Evolutionary conservation across 2,888 invertebrate species (phyloP), one percentile per base, ranked within the genome.

Genomic region (Arrhopalites spinosus): DNA sequence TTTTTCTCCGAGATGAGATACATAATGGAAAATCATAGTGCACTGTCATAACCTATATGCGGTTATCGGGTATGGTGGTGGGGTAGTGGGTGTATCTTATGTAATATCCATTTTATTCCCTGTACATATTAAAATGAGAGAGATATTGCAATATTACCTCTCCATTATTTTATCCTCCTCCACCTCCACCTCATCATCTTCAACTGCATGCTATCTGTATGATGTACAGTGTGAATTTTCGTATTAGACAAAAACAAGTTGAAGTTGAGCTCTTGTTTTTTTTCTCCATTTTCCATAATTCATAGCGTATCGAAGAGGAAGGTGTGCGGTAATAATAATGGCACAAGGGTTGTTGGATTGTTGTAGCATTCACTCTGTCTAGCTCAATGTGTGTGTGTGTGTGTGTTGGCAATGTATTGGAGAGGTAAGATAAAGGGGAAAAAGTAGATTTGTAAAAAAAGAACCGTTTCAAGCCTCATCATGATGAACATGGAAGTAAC

Each of bases 391-490:
- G 63, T 63, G 63, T 27, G 30, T 63, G 29, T 29, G 11, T 29
- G 30, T 29, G 13, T 36, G 11, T 36, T 36, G 11, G 20, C 5
- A 53, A 1, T 20, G 53, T 23, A 20, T 17, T 66, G 20, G 13
- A 67, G 11, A 17, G 15, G 3, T 11, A 30, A 11, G 17, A 53
- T 50, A 47, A 25, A 53, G 25, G 68, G 63, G 29, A 63, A 63
- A 69, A 72, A 64, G 72, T 72, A 29, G 72, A 72, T 72, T 72
- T 64, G 61, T 47, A 73, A 64, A 78, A 74, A 78, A 78, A 78
- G 78, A 78, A 78, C 78, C 78, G 78, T 78, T 78, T 78, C 75
- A 75, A n/a, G n/a, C n/a, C 75, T 78, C 72, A 78, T 77, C 70
- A 78, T 77, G 77, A 77, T 77, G 75, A 77, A 76, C 63, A 67